These are phyloP conservation scores for Caenorhabditis sinica DNA, from an alignment of 2,888 invertebrate species.

Conservation along the genomic window DNA sequence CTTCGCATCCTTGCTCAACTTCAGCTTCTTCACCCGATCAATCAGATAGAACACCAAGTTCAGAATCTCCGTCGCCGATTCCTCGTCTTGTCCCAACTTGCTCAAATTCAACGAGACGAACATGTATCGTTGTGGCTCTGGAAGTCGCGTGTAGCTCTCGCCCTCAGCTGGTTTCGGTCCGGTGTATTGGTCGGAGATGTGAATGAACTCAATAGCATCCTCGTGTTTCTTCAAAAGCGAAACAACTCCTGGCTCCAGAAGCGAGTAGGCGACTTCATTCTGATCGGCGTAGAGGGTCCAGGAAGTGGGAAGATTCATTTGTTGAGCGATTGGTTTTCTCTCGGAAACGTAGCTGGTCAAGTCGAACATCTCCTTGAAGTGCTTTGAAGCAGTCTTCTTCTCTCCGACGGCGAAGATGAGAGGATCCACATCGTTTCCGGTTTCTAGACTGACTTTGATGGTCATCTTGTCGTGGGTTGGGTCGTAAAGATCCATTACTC, in stretches of 20 bases:
- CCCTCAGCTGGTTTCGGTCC: conserved; percentile 92
- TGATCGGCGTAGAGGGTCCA: conserved; percentile 72
- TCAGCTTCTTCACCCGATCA: conserved; percentile 89
- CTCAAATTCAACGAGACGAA: conserved; percentile 87
- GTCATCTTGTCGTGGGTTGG: conserved; percentile 92
- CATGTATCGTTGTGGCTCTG: conserved; percentile 88
- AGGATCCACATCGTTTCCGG: conserved; percentile 92
- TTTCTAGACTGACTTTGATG: conserved; percentile 78
- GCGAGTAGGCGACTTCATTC: conserved; percentile 67
- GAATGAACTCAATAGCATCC: conserved; percentile 93
- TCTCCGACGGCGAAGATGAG: conserved; percentile 95
- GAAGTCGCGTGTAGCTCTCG: conserved; percentile 85
- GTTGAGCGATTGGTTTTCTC: conserved; percentile 66
- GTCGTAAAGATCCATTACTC: conserved; percentile 90
- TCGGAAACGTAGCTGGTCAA: conserved; percentile 85
- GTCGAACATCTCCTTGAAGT: conserved; percentile 95
- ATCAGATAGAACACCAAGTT: conserved; percentile 90
- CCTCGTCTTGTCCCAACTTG: conserved; percentile 62
- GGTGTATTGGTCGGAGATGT: conserved; percentile 95
- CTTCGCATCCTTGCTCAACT: conserved; percentile 60
- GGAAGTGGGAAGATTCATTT: conserved; percentile 65
- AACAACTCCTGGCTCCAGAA: conserved; percentile 69
- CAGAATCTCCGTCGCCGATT: conserved; percentile 66
- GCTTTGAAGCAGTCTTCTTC: conserved; percentile 91
- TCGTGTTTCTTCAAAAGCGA: conserved; percentile 88